Conservation (phyloP, 2,113 vertebrate genomes). For the Gadus chalcogrammus region DNA sequence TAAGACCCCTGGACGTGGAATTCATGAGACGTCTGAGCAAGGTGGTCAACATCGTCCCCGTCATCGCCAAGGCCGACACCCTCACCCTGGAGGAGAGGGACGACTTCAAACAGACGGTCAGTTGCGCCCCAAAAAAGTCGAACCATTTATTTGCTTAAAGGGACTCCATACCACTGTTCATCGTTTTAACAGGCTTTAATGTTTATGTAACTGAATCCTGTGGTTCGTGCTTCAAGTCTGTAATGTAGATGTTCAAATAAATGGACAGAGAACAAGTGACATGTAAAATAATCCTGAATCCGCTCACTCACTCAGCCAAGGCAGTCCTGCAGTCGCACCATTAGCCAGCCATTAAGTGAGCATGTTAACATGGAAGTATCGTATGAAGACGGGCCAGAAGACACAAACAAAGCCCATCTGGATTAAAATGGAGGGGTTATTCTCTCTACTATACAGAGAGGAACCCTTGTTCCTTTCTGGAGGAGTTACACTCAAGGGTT, state of each 20-base stretch:
- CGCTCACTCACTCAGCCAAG: neutral
- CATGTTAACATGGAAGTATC: neutral
- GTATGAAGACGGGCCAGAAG: conserved; percentile 23
- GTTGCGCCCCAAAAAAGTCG: conserved; percentile 10
- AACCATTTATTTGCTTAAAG: too few relatives aligned
- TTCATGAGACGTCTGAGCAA: conserved; percentile 98
- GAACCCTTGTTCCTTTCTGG: too few relatives aligned
- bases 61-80: conserved; percentile 74
- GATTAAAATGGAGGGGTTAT: neutral
- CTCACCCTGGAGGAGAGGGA: conserved; percentile 95
- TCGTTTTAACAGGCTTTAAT: too few relatives aligned
- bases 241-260: conserved; percentile 21
- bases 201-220: conserved; percentile 1
- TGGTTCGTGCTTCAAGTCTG: too few relatives aligned
- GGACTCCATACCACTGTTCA: too few relatives aligned
- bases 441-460: conserved; percentile 1
- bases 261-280: neutral
- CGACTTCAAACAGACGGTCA: conserved; percentile 90
- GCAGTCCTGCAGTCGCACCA: too few relatives aligned
- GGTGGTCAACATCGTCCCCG: conserved; percentile 91
- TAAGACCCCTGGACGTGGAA: conserved; percentile 92
- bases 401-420: conserved; percentile 40
- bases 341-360: too few relatives aligned
- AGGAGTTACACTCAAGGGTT: too few relatives aligned
- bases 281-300: conserved; percentile 5